Evolutionary conservation across 2,888 invertebrate genomes (phyloP), one percentile per base, ranked within the genome.

Genomic region (Leptopilina syphax): DNA sequence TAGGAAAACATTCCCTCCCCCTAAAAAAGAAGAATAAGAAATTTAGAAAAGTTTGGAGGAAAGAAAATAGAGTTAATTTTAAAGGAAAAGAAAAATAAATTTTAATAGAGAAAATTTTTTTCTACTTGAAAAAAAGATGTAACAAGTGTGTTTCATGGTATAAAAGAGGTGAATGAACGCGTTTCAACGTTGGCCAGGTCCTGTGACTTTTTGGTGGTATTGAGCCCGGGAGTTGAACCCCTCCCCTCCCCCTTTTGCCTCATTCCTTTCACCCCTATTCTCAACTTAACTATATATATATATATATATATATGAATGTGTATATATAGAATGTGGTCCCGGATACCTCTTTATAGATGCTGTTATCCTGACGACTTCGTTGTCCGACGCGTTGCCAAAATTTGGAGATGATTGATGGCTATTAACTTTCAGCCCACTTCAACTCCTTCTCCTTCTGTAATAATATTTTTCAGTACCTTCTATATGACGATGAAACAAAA

Each of bases 371-470:
- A 88, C 88, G 89, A 90, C 82, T 81, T 88, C 89, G 91, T 92
- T 92, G 92, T 91, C 91, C 91, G 85, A 88, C 87, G 85, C 90
- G 90, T 91, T 92, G 92, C 92, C 92, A 88, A 92, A 92, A 90
- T 92, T 92, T 87, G 87, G 87, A 82, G 85, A 91, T 92, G 91
- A 92, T 91, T 92, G 91, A 92, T 92, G 91, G 91, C 90, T 88
- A 89, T 90, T 91, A 87, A 88, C 86, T 81, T 83, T 79, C 84
- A 82, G 81, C 84, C 82, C 81, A 54, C 50, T 27, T 47, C 12
- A 9, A 50, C 12, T 9, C 50, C 50, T 50, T 47, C 34, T 34
- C 68, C 10, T 47, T 47, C 12, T 50, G 3, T 4, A 12, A 50
- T 44, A n/a, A 44, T 24, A 50, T 50, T 50, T 18, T 50, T 50